phyloP scores from a whole-genome alignment of 1,140 invertebrate genomes.

The Bombus balteatus region DNA sequence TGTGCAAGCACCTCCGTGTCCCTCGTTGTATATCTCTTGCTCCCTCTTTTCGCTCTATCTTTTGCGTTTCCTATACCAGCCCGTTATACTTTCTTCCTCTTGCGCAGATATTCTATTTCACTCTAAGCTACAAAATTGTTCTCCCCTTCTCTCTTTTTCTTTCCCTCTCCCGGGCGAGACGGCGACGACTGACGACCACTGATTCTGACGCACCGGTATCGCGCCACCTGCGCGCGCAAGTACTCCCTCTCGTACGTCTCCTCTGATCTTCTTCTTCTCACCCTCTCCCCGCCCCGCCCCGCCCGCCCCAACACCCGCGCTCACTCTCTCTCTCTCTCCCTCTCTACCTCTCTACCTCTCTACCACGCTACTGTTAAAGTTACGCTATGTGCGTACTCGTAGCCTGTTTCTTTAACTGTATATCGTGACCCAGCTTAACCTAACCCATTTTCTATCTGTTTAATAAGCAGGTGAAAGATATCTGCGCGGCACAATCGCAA shows the following conservation, averaged over 20 bases:
- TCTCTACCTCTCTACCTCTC: too few relatives aligned
- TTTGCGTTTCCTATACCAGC: conserved; percentile 25
- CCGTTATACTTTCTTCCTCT: conserved; percentile 58
- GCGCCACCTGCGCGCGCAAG: conserved; percentile 81
- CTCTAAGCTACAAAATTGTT: conserved; percentile 2
- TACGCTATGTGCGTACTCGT: conserved; percentile 23
- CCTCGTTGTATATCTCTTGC: conserved; percentile 43
- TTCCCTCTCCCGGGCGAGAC: conserved; percentile 70
- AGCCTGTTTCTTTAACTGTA: conserved; percentile 37
- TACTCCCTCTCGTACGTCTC: conserved; percentile 2
- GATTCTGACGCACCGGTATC: conserved; percentile 80
- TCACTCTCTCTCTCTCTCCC: too few relatives aligned
- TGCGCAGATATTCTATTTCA: conserved; percentile 41
- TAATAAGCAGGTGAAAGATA: conserved; percentile 12
- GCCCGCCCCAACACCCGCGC: too few relatives aligned
- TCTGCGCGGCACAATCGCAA: too few relatives aligned
- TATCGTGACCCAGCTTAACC: conserved; percentile 13
- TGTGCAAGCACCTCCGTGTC: conserved; percentile 50
- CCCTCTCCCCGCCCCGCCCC: too few relatives aligned
- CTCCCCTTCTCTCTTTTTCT: conserved; percentile 43
- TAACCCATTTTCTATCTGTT: conserved; percentile 22
- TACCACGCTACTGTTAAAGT: not conserved
- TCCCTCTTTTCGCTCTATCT: conserved; percentile 42
- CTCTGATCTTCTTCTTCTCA: not conserved
- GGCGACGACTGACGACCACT: conserved; percentile 59